A percentile compares a stretch with the other conserved stretches of the same genome.
phyloP scores from a whole-genome alignment of 2,797 vertebrate species.

The Malurus leucopterus region DNA sequence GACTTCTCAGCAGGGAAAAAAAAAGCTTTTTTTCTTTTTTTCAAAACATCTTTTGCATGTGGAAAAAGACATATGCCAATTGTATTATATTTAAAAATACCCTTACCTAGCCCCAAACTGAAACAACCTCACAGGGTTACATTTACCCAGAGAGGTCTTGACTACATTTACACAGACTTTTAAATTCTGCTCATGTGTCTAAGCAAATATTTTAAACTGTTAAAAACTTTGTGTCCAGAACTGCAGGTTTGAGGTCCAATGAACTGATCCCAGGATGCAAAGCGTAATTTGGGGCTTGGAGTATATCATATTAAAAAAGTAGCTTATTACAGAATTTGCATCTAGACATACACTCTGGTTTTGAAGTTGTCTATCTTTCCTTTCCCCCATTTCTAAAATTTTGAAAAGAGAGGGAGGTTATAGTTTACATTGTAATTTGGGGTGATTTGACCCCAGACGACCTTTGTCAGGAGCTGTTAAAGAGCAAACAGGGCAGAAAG shows the following conservation, averaged over 20 bases:
- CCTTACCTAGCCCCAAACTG: background rate
- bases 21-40: background rate
- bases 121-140: background rate
- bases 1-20: background rate
- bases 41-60: background rate
- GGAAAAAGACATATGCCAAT: background rate
- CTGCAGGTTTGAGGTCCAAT: background rate
- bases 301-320: background rate
- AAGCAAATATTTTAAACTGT: background rate
- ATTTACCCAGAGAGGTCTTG: background rate
- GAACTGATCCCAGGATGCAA: background rate
- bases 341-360: background rate
- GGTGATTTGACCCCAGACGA: background rate
- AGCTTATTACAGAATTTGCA: background rate
- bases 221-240: background rate
- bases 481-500: background rate
- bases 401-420: background rate
- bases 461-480: conserved; percentile 13
- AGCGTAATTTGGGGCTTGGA: background rate
- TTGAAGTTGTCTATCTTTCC: background rate
- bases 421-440: background rate
- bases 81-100: background rate
- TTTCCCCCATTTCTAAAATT: background rate
- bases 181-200: background rate
- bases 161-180: background rate